Conservation (phyloP, 2,113 vertebrate genomes). For the Alectura lathami region DNA sequence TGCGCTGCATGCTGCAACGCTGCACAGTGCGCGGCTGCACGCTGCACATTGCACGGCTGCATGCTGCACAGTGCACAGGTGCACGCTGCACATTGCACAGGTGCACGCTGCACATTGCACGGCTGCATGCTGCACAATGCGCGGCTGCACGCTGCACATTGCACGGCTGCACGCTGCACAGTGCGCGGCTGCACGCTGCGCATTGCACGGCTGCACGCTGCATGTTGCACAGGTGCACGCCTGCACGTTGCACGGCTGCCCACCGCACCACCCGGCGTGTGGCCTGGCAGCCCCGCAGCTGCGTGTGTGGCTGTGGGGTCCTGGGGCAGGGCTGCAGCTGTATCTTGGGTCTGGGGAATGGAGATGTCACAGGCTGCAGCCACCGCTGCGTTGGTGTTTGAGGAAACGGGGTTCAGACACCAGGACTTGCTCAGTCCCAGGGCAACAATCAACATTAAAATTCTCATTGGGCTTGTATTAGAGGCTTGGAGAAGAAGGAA, state of each 20-base stretch:
- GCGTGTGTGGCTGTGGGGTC: no score
- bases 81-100: not conserved
- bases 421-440: not conserved
- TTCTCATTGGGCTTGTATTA: not conserved
- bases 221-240: no score
- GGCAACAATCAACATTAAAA: not conserved
- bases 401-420: not conserved
- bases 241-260: not conserved
- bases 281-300: no score
- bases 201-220: not conserved
- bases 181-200: not conserved
- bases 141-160: not conserved
- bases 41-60: not conserved
- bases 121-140: not conserved
- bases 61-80: no score
- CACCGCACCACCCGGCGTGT: no score
- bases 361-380: not conserved
- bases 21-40: not conserved
- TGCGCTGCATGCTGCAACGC: not conserved
- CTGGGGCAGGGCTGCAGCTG: not conserved
- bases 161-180: not conserved
- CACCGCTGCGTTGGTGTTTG: rapidly evolving
- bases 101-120: not conserved
- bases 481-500: not conserved
- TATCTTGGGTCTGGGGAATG: no score